Conservation (phyloP, 2,888 invertebrate species). For the Cheilosia vernalis region DNA sequence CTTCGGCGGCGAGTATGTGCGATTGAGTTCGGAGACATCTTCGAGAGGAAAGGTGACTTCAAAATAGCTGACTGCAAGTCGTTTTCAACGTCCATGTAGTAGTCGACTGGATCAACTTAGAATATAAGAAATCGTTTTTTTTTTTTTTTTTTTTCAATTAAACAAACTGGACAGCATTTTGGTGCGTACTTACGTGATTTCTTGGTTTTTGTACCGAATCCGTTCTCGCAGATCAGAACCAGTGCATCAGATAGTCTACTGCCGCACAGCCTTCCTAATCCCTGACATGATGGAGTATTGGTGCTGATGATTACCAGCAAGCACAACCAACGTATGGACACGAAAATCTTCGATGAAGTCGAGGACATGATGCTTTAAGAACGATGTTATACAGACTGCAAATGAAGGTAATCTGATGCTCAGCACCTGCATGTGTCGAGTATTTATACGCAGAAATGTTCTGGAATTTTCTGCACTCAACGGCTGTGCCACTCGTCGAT, state of each 20-base stretch:
- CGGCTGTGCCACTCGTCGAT: too few species aligned
- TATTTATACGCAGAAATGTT: constrained; percentile 1
- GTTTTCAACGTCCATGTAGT: constrained; percentile 22
- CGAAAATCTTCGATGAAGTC: neutral
- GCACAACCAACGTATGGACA: constrained; percentile 1
- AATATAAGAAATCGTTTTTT: neutral
- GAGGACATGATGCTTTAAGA: neutral
- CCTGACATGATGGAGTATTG: neutral
- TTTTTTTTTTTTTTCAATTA: too few species aligned
- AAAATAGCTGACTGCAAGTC: neutral
- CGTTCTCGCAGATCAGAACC: constrained; percentile 3
- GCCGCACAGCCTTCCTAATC: neutral
- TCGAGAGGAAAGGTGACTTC: constrained; percentile 22
- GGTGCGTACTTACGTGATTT: constrained; percentile 10
- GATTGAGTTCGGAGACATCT: constrained; percentile 28
- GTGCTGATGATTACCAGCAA: neutral
- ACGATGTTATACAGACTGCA: neutral
- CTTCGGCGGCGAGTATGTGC: constrained; percentile 58
- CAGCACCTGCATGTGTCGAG: neutral
- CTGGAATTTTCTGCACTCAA: neutral
- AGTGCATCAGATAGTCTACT: constrained; percentile 14
- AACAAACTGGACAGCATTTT: neutral
- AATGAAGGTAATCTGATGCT: constrained; percentile 3
- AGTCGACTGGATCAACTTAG: constrained; percentile 26
- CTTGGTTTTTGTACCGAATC: constrained; percentile 7